Evolutionary conservation across 2,888 invertebrate species (phyloP).

Genomic region (Tortrix viridana): DNA sequence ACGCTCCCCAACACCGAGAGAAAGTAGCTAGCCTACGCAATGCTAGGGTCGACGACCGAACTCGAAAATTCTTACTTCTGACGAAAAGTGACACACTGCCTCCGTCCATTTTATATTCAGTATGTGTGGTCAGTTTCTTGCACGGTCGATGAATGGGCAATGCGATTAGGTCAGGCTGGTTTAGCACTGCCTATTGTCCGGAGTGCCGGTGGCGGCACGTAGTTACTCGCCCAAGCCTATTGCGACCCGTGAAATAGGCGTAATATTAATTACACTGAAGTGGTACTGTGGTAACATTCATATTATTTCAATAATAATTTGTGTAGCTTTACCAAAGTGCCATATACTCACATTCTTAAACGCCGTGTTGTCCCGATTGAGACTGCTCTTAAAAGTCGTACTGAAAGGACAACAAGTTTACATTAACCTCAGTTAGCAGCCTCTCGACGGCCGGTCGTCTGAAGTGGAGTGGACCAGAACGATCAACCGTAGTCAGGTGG

Average conservation of each 20-base stretch:
- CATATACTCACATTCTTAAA: too few species aligned
- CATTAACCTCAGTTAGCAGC: slow-evolving; percentile 12
- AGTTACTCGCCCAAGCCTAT: slow-evolving; percentile 39
- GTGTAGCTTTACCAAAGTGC: too few species aligned
- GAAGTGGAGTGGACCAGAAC: slow-evolving; percentile 29
- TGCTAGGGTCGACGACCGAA: slow-evolving; percentile 81
- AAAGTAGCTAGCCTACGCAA: slow-evolving; percentile 84
- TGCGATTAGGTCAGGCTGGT: slow-evolving; percentile 66
- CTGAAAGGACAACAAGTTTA: slow-evolving; percentile 23
- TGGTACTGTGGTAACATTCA: too few species aligned
- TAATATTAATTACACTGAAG: not conserved
- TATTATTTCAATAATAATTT: slow-evolving; percentile 14
- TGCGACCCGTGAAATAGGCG: slow-evolving; percentile 9
- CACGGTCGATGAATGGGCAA: slow-evolving; percentile 67
- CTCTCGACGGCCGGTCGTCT: not conserved
- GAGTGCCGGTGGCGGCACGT: slow-evolving; percentile 49
- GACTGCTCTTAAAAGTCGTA: not conserved
- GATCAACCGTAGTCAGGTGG: slow-evolving; percentile 8
- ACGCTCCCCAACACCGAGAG: slow-evolving; percentile 71
- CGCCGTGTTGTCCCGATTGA: not conserved
- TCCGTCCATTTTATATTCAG: slow-evolving; percentile 78
- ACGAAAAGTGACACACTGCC: slow-evolving; percentile 82
- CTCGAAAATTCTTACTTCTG: slow-evolving; percentile 81
- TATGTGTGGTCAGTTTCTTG: slow-evolving; percentile 79
- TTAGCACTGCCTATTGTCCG: slow-evolving; percentile 55